phyloP scores from a whole-genome alignment of 2,113 vertebrate species.

The Mastomys natalensis region DNA sequence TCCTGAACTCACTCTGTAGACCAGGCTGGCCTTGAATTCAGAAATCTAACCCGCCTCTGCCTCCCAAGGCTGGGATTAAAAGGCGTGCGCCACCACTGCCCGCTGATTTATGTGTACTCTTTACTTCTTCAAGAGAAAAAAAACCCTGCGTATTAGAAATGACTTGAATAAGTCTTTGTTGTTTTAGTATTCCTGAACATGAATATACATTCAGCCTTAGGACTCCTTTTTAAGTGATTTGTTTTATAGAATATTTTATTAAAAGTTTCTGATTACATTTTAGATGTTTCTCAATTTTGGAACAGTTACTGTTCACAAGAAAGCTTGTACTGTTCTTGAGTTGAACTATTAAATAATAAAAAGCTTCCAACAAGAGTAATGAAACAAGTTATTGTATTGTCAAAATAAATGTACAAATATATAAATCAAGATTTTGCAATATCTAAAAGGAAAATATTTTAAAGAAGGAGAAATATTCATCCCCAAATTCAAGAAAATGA shows the following conservation, averaged over 20 bases:
- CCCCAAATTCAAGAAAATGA: conserved; percentile 27
- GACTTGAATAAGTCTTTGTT: background rate
- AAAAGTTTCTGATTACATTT: background rate
- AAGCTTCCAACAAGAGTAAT: conserved; percentile 13
- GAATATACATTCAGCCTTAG: background rate
- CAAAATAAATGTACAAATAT: background rate
- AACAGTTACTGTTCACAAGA: background rate
- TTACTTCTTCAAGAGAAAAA: background rate
- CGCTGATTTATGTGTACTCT: too few relatives aligned
- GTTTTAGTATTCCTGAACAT: background rate
- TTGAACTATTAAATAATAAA: conserved; percentile 11
- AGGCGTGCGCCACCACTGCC: too few relatives aligned
- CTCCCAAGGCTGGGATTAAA: too few relatives aligned
- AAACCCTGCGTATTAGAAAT: background rate
- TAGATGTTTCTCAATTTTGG: background rate
- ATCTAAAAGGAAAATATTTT: conserved; percentile 25
- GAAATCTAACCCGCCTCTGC: too few relatives aligned
- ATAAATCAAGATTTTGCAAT: conserved; percentile 18
- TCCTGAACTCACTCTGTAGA: too few relatives aligned
- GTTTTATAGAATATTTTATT: background rate
- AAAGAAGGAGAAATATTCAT: background rate
- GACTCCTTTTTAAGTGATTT: background rate
- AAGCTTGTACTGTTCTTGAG: background rate
- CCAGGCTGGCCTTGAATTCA: too few relatives aligned
- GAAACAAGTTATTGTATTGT: background rate